phyloP scores from a whole-genome alignment of 2,797 vertebrate species.

The Peromyscus aztecus region DNA sequence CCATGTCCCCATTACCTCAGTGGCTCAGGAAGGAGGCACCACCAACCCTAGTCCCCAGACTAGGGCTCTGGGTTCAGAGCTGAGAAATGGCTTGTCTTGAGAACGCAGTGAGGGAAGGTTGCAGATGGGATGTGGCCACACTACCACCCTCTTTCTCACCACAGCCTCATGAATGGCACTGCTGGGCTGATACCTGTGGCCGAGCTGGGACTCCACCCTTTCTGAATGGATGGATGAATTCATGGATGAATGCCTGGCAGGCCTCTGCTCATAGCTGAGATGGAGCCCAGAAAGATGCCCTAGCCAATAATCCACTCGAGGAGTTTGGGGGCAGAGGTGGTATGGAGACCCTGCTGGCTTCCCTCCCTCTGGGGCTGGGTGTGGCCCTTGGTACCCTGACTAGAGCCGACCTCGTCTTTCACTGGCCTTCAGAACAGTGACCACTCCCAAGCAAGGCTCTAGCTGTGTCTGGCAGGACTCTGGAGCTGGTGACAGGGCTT shows the following conservation, averaged over 20 bases:
- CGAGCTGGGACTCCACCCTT: not conserved
- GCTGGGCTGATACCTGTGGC: rapidly evolving
- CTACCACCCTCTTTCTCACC: not conserved
- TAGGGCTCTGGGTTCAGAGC: not conserved
- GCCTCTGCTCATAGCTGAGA: not conserved
- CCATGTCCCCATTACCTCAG: not conserved
- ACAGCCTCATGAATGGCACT: not conserved
- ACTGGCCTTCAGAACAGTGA: not conserved
- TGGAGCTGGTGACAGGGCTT: not conserved
- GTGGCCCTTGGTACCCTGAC: not conserved
- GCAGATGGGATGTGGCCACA: not conserved
- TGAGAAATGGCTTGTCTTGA: not conserved
- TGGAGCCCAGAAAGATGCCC: not conserved
- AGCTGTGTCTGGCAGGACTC: not conserved
- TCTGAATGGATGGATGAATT: conserved; percentile 30
- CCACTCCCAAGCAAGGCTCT: not conserved
- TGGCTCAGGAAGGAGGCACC: not conserved
- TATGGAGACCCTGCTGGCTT: not conserved
- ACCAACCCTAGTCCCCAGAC: rapidly evolving
- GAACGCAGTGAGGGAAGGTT: not conserved
- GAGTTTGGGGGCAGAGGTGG: rapidly evolving
- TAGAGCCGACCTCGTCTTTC: not conserved
- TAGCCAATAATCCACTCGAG: not conserved
- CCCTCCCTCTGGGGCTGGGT: not conserved
- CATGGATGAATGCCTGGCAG: conserved; percentile 25